Evolutionary conservation across 1,140 invertebrate species (phyloP).

Genomic region (Cydia pomonella): DNA sequence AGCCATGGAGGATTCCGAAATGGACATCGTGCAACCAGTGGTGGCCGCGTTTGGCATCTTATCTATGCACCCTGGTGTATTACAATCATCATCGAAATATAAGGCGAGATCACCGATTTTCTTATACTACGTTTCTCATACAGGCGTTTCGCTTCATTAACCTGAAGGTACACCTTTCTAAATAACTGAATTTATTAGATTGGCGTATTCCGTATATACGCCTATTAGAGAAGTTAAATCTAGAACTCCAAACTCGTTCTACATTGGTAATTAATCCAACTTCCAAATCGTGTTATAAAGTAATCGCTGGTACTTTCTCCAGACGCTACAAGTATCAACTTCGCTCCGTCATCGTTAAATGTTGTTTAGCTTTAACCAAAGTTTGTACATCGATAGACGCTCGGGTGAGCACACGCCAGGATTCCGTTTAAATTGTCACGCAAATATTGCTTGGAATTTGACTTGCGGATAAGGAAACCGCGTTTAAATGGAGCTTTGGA

Average conservation of each 20-base stretch:
- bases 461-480: slow-evolving; percentile 17
- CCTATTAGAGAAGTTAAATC: background rate
- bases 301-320: slow-evolving; percentile 1
- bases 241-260: background rate
- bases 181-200: background rate
- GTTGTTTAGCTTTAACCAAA: slow-evolving; percentile 26
- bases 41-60: too few relatives aligned
- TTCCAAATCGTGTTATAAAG: slow-evolving; percentile 20
- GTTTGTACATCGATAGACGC: slow-evolving; percentile 22
- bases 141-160: too few relatives aligned
- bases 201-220: background rate
- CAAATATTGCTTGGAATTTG: slow-evolving; percentile 27
- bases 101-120: too few relatives aligned
- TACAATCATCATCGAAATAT: too few relatives aligned
- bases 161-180: too few relatives aligned
- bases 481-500: background rate
- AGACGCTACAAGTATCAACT: background rate
- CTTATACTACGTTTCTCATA: too few relatives aligned
- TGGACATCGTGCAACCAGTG: too few relatives aligned
- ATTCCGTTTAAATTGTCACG: slow-evolving; percentile 23
- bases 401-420: background rate
- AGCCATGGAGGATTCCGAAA: too few relatives aligned
- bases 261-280: slow-evolving; percentile 11
- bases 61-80: too few relatives aligned
- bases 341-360: slow-evolving; percentile 21